Percentiles rank a stretch among this genome's conserved stretches.
Evolutionary conservation across 2,888 invertebrate genomes (phyloP).

Genomic region (Xestia rhomboidea): DNA sequence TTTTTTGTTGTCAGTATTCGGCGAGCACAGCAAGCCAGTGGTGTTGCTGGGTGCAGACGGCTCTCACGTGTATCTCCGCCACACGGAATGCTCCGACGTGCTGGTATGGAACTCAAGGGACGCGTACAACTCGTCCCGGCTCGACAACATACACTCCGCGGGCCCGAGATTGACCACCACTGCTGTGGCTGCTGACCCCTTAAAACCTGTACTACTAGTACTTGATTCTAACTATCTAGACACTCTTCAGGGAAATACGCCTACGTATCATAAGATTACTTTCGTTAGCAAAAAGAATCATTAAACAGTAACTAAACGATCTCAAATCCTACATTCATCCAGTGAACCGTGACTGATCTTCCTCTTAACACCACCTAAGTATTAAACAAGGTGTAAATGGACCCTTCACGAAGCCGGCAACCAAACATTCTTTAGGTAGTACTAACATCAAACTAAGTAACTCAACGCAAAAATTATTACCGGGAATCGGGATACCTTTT

Average conservation of each 20-base stretch:
- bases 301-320: background rate
- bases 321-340: background rate
- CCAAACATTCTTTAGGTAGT: too few species aligned
- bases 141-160: slow-evolving; percentile 89
- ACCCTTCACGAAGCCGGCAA: too few species aligned
- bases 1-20: slow-evolving; percentile 75
- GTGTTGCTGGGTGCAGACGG: slow-evolving; percentile 77
- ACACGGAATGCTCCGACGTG: slow-evolving; percentile 89
- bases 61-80: slow-evolving; percentile 86
- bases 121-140: slow-evolving; percentile 82
- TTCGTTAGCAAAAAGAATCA: slow-evolving; percentile 69
- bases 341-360: background rate
- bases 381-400: too few species aligned
- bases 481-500: too few species aligned
- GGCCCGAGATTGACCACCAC: slow-evolving; percentile 88
- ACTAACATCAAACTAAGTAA: too few species aligned
- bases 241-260: slow-evolving; percentile 86
- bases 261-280: slow-evolving; percentile 81
- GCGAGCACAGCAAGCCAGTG: slow-evolving; percentile 76
- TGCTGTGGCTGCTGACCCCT: slow-evolving; percentile 89
- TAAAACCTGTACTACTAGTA: slow-evolving; percentile 88
- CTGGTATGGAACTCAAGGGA: slow-evolving; percentile 90
- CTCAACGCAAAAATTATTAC: too few species aligned
- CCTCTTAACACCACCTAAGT: background rate
- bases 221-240: slow-evolving; percentile 92